A percentile compares a stretch with the other conserved stretches of the same genome.
Evolutionary conservation across 2,797 vertebrate species (phyloP).

Genomic region (Alectoris magna): DNA sequence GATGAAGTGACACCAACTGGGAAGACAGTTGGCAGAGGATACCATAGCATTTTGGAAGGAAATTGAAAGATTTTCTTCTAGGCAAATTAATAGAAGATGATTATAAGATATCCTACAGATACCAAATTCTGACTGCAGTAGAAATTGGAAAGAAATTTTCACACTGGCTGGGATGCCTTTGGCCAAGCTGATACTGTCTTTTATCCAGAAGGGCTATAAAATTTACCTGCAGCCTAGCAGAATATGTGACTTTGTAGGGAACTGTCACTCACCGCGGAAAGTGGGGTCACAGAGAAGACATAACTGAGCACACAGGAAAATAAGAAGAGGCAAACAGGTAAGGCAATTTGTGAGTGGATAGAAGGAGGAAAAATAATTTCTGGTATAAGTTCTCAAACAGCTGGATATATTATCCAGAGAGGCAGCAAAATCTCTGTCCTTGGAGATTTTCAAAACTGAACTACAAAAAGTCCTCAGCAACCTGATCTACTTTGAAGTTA

Average conservation of each 20-base stretch:
- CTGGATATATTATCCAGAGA: not conserved
- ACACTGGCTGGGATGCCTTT: not conserved
- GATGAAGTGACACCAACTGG: not conserved
- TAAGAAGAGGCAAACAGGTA: not conserved
- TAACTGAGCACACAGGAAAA: not conserved
- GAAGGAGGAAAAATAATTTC: not conserved
- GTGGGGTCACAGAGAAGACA: not conserved
- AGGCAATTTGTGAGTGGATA: not conserved
- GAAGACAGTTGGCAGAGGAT: fast-evolving
- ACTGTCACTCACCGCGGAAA: not conserved
- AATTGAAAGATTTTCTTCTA: not conserved
- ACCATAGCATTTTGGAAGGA: not conserved
- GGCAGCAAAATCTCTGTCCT: not conserved
- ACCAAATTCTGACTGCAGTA: not conserved
- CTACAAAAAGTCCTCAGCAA: not conserved
- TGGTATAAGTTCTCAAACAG: not conserved
- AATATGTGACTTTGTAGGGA: not conserved
- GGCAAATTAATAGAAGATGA: not conserved
- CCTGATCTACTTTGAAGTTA: not conserved
- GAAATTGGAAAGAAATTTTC: not conserved
- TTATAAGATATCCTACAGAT: not conserved
- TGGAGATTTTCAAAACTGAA: slow-evolving; percentile 3
- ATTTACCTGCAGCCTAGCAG: not conserved
- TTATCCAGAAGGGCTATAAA: not conserved
- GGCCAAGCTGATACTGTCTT: not conserved